Conservation (phyloP, 2,113 vertebrate species). For the Ovibos moschatus region DNA sequence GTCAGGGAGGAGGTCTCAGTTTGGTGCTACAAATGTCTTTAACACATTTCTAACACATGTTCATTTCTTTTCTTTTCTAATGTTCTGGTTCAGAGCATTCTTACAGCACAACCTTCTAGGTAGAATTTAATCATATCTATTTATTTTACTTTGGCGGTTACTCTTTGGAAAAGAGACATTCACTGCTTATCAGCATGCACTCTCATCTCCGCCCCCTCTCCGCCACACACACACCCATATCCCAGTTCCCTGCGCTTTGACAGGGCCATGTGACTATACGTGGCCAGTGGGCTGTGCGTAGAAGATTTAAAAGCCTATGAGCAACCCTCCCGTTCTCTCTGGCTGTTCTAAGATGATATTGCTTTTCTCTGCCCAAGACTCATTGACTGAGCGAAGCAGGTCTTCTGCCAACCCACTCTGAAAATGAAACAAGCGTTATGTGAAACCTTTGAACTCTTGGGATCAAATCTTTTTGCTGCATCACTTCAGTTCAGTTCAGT, state of each 20-base stretch:
- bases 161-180: background rate
- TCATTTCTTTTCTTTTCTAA: background rate
- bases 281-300: background rate
- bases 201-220: accelerated
- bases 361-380: background rate
- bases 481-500: background rate
- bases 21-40: background rate
- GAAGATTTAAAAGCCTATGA: background rate
- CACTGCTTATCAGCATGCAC: background rate
- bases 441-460: background rate
- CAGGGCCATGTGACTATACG: background rate
- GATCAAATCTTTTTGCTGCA: background rate
- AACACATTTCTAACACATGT: background rate
- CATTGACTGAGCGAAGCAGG: background rate
- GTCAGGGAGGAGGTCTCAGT: background rate
- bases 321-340: background rate
- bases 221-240: too few relatives aligned
- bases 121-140: background rate
- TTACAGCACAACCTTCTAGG: background rate
- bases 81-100: background rate
- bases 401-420: background rate
- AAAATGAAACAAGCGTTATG: background rate
- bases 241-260: too few relatives aligned
- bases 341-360: background rate
- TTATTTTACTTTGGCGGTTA: background rate